These are phyloP conservation scores for Coreius guichenoti DNA, from an alignment of 2,797 vertebrate species.

Conservation along the genomic window DNA sequence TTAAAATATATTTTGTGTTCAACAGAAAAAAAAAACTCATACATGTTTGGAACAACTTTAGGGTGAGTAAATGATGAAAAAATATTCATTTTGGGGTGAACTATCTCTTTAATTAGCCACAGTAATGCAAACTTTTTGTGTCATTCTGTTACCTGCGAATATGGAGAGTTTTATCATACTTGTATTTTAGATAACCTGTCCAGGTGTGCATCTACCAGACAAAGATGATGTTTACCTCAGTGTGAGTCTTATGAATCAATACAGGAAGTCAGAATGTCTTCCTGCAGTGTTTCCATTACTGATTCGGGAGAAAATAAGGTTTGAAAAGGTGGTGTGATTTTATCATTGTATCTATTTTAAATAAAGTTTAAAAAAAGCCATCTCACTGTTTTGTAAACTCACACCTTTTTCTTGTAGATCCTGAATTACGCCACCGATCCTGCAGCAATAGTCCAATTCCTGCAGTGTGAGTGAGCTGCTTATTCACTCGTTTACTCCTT, in stretches of 20 bases:
- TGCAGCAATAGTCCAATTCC: conserved; percentile 77
- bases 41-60: too few species aligned
- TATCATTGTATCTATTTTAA: neutral
- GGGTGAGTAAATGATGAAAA: neutral
- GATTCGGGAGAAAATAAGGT: conserved; percentile 80
- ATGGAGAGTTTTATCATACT: neutral
- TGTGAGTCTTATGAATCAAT: conserved; percentile 78
- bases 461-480: conserved; percentile 73
- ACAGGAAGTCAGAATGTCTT: conserved; percentile 73
- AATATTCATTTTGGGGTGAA: too few species aligned
- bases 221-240: conserved; percentile 81
- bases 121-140: neutral
- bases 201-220: conserved; percentile 78
- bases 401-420: conserved; percentile 68
- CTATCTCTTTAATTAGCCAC: too few species aligned
- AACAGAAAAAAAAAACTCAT: too few species aligned
- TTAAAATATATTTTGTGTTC: too few species aligned
- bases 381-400: neutral
- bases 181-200: conserved; percentile 77
- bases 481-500: neutral
- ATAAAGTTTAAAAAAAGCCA: neutral
- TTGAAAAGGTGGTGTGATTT: conserved; percentile 80
- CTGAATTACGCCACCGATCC: conserved; percentile 80
- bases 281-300: conserved; percentile 79
- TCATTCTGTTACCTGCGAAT: neutral